Base-by-base conservation (phyloP, 2,797 vertebrate genomes). In the Acanthurus tractus region DNA sequence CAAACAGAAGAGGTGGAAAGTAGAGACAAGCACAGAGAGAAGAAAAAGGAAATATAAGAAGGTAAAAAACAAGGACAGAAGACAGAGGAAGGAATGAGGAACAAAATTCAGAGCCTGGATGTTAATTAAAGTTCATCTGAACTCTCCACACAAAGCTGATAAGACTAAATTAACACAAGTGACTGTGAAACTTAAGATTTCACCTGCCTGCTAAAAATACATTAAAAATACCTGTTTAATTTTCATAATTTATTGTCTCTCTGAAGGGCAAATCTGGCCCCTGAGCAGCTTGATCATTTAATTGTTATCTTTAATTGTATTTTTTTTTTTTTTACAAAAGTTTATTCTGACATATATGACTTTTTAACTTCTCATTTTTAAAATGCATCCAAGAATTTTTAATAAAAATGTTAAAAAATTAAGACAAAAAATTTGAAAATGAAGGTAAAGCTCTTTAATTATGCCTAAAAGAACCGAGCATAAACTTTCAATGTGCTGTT, bases 71-170 rank as follows among this genome's bases (percentile, higher is more conserved):
- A 38, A 13, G 13, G 15, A 48, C 20, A 23, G 38, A 20, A 3
- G 23, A 17, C 1, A 56, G 14, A 56, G 3, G 23, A 25, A 55
- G 20, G 61, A 13, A 3, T 29, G 36, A 40, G 22, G 22, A 17
- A 48, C 42, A 11, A 56, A 53, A n/a, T 56, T 18, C 29, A n/a
- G 23, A 64, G 45, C 52, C 1, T 34, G 20, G 20, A 63, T 53
- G 49, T 75, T 78, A 72, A 78, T 83, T 86, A 61, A 76, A 62
- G 38, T 63, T 50, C 20, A 46, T 56, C 18, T 67, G 14, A 78
- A 74, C 57, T 74, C 68, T 74, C 22, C n/a, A 53, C n/a, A n/a
- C 9, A 65, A 58, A 57, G 14, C 46, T 53, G 52, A 79, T 72
- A 44, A 63, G 34, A 63, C 20, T 48, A 6, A 42, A 38, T 76